Evolutionary conservation across 1,140 invertebrate species (phyloP), one percentile per base, ranked within the genome.

Genomic region (Pseudachorutes palmiensis): DNA sequence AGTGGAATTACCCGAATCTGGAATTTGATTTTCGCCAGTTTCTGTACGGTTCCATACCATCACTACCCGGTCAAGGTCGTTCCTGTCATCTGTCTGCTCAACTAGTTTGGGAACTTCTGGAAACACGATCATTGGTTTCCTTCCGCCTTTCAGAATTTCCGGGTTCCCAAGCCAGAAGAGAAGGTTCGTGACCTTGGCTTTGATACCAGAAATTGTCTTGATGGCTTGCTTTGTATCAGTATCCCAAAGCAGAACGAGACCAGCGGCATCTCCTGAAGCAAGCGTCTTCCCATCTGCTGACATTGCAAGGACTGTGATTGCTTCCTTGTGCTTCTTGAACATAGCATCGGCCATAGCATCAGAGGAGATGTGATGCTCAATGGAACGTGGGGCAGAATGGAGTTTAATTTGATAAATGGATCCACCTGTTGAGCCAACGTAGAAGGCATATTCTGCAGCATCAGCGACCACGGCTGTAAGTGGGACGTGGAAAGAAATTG

Each of bases 401-500:
- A 93, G 76, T 75, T 84, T 81, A 62, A 86, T 85, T 71, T 85
- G 80, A 66, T 83, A 81, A 57, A 94, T 87, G 22, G 82, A 77
- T 1, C 92, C 92, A 72, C 82, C 83, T 12, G 77, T 80, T 1
- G 83, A 82, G 3, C 92, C 92, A 24, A 91, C 81, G 80, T 86
- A 92, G 14, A 91, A 75, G 67, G 82, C 80, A 32, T 82, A 84
- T 79, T 93, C 90, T 55, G 83, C 76, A 0, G 79, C 72, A 80
- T 92, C 87, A 71, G 88, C 82, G n/a, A 82, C 77, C 24, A 93
- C 82, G 0, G 86, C 80, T 26, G 84, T 85, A 2, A 94, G 78
- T 2, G 84, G 82, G 48, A 83, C 80, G 70, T 87, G 84, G 79
- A 90, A 92, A 0, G 91, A 80, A 22, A 94, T 74, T 33, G 84